These are phyloP conservation scores for Connochaetes taurinus DNA, from an alignment of 2,113 vertebrate genomes.

Conservation along the genomic window DNA sequence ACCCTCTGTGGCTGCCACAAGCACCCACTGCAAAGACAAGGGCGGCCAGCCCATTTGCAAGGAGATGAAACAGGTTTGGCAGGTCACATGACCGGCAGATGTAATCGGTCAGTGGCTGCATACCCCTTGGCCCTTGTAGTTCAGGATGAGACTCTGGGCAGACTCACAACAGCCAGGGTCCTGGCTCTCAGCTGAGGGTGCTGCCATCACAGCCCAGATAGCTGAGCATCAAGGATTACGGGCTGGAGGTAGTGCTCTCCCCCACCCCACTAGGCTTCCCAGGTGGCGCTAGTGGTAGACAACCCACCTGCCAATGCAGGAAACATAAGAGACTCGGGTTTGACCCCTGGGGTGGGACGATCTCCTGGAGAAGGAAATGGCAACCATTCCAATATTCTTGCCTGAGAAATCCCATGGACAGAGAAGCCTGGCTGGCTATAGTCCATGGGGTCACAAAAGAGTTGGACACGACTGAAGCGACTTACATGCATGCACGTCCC, in stretches of 20 bases:
- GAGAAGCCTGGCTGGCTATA: not conserved
- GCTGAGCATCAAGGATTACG: fast-evolving
- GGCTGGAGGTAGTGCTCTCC: not conserved
- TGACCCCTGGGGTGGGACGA: fast-evolving
- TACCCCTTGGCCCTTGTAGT: not conserved
- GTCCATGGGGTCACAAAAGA: not conserved
- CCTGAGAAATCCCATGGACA: not conserved
- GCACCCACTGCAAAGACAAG: not conserved
- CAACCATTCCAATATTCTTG: not conserved
- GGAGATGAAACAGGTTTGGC: not conserved
- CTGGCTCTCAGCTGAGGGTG: not conserved
- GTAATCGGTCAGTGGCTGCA: fast-evolving
- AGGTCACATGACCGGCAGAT: fast-evolving
- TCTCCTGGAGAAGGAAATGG: not conserved
- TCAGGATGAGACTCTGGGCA: not conserved
- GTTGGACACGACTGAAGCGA: not conserved
- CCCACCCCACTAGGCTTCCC: not conserved
- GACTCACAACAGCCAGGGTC: not conserved
- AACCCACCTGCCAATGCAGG: not conserved
- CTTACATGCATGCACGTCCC: fast-evolving
- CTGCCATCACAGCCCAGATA: too few species aligned
- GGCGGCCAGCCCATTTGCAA: not conserved
- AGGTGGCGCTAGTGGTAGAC: not conserved
- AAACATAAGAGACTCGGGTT: not conserved
- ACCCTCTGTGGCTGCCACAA: not conserved